Percentiles rank a stretch among this genome's conserved stretches.
Conservation (phyloP, 2,888 invertebrate species). For the Amblyjoppa fuscipennis region DNA sequence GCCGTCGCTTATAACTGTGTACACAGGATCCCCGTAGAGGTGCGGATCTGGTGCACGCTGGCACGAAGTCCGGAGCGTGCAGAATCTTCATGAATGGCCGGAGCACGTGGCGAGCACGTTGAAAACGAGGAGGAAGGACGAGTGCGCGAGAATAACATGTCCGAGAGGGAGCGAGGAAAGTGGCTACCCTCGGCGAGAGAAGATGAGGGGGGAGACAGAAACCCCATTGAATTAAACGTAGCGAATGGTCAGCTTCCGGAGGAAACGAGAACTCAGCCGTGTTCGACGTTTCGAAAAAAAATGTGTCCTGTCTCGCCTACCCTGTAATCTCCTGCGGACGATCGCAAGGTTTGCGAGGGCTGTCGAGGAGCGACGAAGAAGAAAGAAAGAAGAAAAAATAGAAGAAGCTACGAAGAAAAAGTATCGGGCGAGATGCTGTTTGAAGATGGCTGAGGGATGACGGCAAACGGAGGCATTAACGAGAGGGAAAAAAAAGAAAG, state of each 20-base stretch:
- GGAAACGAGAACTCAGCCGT: conserved; percentile 51
- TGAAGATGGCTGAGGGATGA: conserved; percentile 10
- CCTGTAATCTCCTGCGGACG: conserved; percentile 51
- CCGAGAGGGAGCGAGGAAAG: conserved; percentile 2
- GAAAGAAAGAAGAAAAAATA: conserved; percentile 3
- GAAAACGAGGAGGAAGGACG: conserved; percentile 27
- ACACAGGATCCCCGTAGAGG: neutral
- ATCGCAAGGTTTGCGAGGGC: conserved; percentile 38
- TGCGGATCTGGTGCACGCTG: conserved; percentile 20
- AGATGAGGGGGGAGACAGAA: neutral
- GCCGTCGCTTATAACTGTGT: neutral
- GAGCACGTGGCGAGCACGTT: conserved; percentile 73
- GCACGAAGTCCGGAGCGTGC: conserved; percentile 55
- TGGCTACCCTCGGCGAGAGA: conserved; percentile 44
- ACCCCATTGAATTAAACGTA: conserved; percentile 61
- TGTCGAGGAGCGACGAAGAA: conserved; percentile 23
- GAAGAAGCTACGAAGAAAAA: conserved; percentile 11
- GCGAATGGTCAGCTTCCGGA: conserved; percentile 65
- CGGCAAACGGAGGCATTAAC: conserved; percentile 7
- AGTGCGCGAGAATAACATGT: neutral
- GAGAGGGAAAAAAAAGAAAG: conserved; percentile 39
- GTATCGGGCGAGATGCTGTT: conserved; percentile 1
- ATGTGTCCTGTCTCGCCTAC: conserved; percentile 28
- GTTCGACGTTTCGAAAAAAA: conserved; percentile 56
- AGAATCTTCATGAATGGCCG: conserved; percentile 71